Conservation (phyloP, 2,888 invertebrate genomes). For the Conomelus anceps region DNA sequence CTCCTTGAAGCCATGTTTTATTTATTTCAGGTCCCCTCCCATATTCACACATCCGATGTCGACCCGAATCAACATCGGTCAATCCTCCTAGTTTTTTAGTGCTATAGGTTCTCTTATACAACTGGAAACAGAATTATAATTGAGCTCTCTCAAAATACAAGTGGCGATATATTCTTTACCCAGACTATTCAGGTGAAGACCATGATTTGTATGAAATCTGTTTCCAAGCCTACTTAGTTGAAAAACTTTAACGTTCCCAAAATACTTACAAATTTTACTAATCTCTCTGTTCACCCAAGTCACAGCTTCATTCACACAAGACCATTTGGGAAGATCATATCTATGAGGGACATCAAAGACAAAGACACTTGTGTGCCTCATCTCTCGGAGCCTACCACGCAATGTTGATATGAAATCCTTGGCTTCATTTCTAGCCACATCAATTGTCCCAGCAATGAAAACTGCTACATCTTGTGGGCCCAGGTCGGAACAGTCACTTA, state of each 20-base stretch:
- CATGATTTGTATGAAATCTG: slow-evolving; percentile 2
- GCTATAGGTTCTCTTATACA: not conserved
- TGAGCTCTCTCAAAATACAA: not conserved
- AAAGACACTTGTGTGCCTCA: not conserved
- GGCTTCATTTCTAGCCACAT: slow-evolving; percentile 3
- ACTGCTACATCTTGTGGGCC: not conserved
- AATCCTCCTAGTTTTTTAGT: not conserved
- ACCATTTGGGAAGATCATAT: slow-evolving; percentile 14
- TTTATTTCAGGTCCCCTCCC: not conserved
- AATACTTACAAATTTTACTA: not conserved
- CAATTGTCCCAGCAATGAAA: not conserved
- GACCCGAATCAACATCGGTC: not conserved
- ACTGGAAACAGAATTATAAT: not conserved
- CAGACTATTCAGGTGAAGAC: not conserved
- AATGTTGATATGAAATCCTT: not conserved
- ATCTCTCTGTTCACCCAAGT: not conserved
- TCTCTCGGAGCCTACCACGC: too few relatives aligned
- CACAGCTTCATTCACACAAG: slow-evolving; percentile 13
- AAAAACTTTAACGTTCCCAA: not conserved
- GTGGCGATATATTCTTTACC: slow-evolving; percentile 8
- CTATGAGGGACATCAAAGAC: slow-evolving; percentile 4
- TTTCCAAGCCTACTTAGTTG: not conserved
- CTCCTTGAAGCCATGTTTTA: too few relatives aligned
- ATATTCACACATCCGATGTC: not conserved
- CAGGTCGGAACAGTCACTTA: not conserved